phyloP scores from a whole-genome alignment of 1,140 invertebrate species.

The Drosophila truncata region DNA sequence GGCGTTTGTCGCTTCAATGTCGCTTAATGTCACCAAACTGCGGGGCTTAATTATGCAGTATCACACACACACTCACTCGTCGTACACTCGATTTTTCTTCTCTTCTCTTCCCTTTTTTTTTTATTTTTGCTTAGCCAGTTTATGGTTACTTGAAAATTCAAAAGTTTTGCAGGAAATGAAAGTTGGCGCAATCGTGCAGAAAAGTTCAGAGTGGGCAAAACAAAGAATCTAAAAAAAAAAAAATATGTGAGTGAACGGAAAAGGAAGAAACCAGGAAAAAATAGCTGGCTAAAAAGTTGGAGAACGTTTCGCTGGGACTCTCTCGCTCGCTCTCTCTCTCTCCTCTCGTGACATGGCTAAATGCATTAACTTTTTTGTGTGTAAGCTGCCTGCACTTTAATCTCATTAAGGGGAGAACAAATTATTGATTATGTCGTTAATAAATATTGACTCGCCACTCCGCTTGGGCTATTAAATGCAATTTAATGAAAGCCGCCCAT shows the following conservation, averaged over 20 bases:
- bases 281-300: slow-evolving; percentile 18
- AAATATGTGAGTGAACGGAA: slow-evolving; percentile 11
- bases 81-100: slow-evolving; percentile 11
- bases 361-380: slow-evolving; percentile 65
- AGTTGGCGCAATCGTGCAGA: slow-evolving; percentile 77
- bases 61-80: slow-evolving; percentile 36
- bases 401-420: slow-evolving; percentile 60
- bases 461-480: slow-evolving; percentile 66
- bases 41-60: slow-evolving; percentile 69
- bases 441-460: slow-evolving; percentile 74
- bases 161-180: slow-evolving; percentile 73
- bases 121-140: slow-evolving; percentile 43
- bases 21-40: slow-evolving; percentile 72
- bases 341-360: slow-evolving; percentile 50
- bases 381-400: slow-evolving; percentile 55
- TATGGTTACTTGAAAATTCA: slow-evolving; percentile 66
- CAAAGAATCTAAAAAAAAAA: slow-evolving; percentile 12
- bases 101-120: not conserved
- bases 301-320: slow-evolving; percentile 2
- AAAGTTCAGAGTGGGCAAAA: slow-evolving; percentile 57
- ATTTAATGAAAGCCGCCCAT: slow-evolving; percentile 62
- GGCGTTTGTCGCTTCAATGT: slow-evolving; percentile 67
- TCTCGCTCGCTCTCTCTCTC: too few relatives aligned
- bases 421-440: slow-evolving; percentile 78
- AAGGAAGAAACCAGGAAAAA: slow-evolving; percentile 21